Conservation (phyloP, 2,113 vertebrate genomes). For the Phyllostomus discolor region DNA sequence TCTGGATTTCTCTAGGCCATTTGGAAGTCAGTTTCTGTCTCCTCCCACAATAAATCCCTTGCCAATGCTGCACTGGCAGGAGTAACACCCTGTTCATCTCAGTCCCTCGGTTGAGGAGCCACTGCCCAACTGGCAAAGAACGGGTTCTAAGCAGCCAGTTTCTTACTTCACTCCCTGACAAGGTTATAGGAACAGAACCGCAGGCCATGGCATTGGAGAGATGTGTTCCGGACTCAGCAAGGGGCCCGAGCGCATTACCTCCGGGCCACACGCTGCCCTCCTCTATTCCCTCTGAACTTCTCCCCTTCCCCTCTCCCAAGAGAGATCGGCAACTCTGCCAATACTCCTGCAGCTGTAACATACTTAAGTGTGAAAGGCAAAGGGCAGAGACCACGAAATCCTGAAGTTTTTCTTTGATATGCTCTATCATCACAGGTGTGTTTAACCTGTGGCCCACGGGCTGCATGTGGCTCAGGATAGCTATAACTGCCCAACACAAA, state of each 20-base stretch:
- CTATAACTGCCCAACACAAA: no score
- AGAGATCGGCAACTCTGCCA: background rate
- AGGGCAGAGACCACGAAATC: background rate
- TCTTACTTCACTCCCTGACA: accelerated
- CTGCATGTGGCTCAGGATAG: no score
- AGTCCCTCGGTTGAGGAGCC: background rate
- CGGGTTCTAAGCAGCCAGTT: background rate
- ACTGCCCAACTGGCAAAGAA: background rate
- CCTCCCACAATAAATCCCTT: conserved; percentile 29
- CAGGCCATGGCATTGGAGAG: background rate
- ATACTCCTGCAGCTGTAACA: background rate
- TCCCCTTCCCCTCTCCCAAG: background rate
- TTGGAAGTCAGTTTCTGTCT: conserved; percentile 48
- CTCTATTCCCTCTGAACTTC: background rate
- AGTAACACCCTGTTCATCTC: background rate
- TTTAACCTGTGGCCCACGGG: no score
- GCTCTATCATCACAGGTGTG: background rate
- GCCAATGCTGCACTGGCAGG: background rate
- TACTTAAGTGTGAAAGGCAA: background rate
- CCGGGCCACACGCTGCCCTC: background rate
- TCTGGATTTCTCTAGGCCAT: conserved; percentile 30
- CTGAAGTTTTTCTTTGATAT: background rate
- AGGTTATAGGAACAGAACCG: background rate
- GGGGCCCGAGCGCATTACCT: background rate
- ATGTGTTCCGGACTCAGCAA: background rate